Evolutionary conservation across 2,797 vertebrate species (phyloP), one percentile per base, ranked within the genome.

Genomic region (Eutrigla gurnardus): DNA sequence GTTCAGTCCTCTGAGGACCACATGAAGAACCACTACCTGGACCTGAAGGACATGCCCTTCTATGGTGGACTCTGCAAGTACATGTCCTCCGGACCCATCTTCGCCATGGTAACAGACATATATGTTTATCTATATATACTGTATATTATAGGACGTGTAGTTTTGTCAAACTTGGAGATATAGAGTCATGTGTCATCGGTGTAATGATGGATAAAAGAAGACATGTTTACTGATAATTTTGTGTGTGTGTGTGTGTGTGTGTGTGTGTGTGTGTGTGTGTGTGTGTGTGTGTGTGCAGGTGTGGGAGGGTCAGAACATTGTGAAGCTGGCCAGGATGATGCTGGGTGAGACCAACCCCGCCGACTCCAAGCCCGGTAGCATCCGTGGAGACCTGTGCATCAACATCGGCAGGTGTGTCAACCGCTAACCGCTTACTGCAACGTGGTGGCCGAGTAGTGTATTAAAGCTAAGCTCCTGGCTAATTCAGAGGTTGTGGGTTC

Each of bases 341-440:
- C 90, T 99, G 61, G 97, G 98, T 0, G 97, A 99, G 94, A 99
- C 98, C 73, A 98, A 99, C 84, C 98, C 97, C 0, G 95, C 96
- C 0, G 96, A 98, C 89, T 99, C 97, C 79, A 97, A 97, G 73
- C 97, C 97, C 0, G 98, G 98, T 67, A 99, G 96, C 91, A 98
- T 99, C 91, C 96, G 97, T 47, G 97, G 98, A 54, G 97, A 99
- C 82, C 94, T 97, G 87, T 98, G 97, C 61, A 94, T 99, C 70
- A 95, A 97, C 89, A 95, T 98, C 61, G 96, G 97, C 95, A 97
- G 97, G 98, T 98, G 73, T 75, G 61, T 37, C 7, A 6, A 11
- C 25, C 25, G 25, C 25, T 25, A 25, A 25, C 25, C 25, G 25
- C 25, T 25, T 25, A 25, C 25, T 1, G 25, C 25, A 25, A 25